Evolutionary conservation across 2,888 invertebrate species (phyloP), one percentile per base, ranked within the genome.

Genomic region (Drosophila mimica): DNA sequence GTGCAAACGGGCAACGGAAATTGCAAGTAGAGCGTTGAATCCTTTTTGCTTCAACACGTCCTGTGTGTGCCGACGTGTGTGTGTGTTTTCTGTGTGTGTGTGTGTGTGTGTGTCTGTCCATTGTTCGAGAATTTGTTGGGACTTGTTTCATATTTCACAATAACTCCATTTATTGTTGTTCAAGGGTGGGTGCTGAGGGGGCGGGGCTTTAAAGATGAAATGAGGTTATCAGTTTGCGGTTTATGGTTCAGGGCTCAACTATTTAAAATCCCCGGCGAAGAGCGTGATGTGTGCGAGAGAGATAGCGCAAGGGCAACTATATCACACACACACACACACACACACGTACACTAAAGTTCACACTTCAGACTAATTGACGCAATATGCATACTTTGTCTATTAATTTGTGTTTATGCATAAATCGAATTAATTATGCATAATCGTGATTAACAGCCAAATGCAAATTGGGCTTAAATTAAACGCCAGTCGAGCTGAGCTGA

Each of bases 11-110:
- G 54, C 83, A 88, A 83, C 90, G 85, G 90, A 85, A 88, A 90
- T 85, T 90, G 90, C 89, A 85, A 85, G 85, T 90, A 72, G 89
- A 85, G 89, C 89, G 90, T 85, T 90, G 90, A 85, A 85, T 85
- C 85, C 85, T 82, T 84, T 85, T 90, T 88, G 89, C 90, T 83
- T 90, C 87, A 85, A 90, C 85, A 90, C 85, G 89, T 88, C 70
- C 70, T 51, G 57, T 56, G 51, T 43, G 31, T 33, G 40, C 67
- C 11, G 31, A 2, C 20, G 30, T 20, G 54, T 43, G 38, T 46
- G 31, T 54, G 17, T 46, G 53, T n/a, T n/a, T n/a, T n/a, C n/a
- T 20, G 54, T 43, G 38, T 46, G 31, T 66, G 54, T 65, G 52
- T 54, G 60, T 61, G 61, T 63, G 67, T 64, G 53, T 56, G 43